Conservation (phyloP, 2,888 invertebrate genomes). For the Meganola albula region DNA sequence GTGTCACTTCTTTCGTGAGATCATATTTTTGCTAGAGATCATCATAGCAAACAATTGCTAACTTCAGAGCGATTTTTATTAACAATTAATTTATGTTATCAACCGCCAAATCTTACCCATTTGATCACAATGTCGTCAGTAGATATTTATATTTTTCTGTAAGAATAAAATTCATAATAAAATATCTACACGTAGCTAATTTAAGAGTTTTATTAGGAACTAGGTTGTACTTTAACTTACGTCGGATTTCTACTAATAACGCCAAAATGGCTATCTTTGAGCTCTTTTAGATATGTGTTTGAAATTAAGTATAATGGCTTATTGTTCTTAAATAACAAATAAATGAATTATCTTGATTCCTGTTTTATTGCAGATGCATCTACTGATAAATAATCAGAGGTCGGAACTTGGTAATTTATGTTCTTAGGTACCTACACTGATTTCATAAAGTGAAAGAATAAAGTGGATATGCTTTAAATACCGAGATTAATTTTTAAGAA, state of each 20-base stretch:
- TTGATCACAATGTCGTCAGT: constrained; percentile 34
- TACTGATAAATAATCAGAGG: too few species aligned
- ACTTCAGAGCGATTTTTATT: too few species aligned
- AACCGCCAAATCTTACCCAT: constrained; percentile 36
- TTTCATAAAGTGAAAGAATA: too few species aligned
- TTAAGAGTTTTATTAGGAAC: constrained; percentile 37
- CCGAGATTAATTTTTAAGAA: too few species aligned
- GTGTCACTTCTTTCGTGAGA: too few species aligned
- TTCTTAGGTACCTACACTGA: too few species aligned
- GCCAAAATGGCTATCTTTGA: constrained; percentile 47
- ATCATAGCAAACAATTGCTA: too few species aligned
- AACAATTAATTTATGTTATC: too few species aligned
- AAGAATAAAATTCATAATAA: constrained; percentile 26
- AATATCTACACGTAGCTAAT: constrained; percentile 35
- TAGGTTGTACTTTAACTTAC: constrained; percentile 57
- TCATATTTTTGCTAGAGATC: too few species aligned
- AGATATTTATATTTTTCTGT: constrained; percentile 36
- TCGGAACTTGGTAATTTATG: too few species aligned
- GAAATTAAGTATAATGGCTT: constrained; percentile 66
- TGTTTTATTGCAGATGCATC: too few species aligned
- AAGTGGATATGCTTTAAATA: too few species aligned
- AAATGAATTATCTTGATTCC: constrained; percentile 65
- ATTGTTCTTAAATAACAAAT: constrained; percentile 67
- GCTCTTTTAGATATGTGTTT: constrained; percentile 62
- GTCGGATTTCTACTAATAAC: constrained; percentile 54